phyloP scores from a whole-genome alignment of 2,888 invertebrate genomes.

The Pinctada fucata region DNA sequence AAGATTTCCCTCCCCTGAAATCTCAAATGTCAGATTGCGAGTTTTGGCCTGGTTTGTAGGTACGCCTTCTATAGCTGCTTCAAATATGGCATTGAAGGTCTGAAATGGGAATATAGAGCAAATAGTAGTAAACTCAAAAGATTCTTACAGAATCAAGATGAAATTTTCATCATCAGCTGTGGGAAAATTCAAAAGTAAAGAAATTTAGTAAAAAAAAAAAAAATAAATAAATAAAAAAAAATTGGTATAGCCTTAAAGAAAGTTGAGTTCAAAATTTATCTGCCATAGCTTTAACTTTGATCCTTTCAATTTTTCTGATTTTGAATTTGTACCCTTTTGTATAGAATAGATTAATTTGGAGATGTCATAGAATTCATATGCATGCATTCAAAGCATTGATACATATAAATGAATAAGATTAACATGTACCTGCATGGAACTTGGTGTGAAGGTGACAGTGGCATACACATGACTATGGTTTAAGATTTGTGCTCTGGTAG shows the following conservation, averaged over 20 bases:
- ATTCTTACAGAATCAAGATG: neutral
- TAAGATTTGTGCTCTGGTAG: conserved; percentile 72
- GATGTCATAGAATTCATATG: too few relatives aligned
- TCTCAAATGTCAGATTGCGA: conserved; percentile 74
- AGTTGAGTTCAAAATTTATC: too few relatives aligned
- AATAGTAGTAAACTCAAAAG: neutral
- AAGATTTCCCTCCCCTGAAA: conserved; percentile 76
- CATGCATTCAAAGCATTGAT: too few relatives aligned
- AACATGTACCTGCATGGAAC: conserved; percentile 74
- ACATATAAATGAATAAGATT: neutral
- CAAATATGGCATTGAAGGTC: conserved; percentile 74
- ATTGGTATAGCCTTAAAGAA: too few relatives aligned
- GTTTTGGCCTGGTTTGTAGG: conserved; percentile 70
- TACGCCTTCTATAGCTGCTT: conserved; percentile 72
- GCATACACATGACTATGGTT: conserved; percentile 75
- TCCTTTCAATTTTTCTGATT: too few relatives aligned
- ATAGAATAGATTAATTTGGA: too few relatives aligned
- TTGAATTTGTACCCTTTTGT: too few relatives aligned
- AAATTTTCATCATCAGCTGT: neutral
- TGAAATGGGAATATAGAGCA: conserved; percentile 45
- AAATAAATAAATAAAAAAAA: neutral
- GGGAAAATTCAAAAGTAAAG: conserved; percentile 4
- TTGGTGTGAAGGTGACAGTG: conserved; percentile 76
- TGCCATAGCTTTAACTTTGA: too few relatives aligned
- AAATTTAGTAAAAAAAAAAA: neutral